A percentile compares a stretch with the other conserved stretches of the same genome.
Evolutionary conservation across 2,113 vertebrate genomes (phyloP).

Genomic region (Gymnocephalus cernua): DNA sequence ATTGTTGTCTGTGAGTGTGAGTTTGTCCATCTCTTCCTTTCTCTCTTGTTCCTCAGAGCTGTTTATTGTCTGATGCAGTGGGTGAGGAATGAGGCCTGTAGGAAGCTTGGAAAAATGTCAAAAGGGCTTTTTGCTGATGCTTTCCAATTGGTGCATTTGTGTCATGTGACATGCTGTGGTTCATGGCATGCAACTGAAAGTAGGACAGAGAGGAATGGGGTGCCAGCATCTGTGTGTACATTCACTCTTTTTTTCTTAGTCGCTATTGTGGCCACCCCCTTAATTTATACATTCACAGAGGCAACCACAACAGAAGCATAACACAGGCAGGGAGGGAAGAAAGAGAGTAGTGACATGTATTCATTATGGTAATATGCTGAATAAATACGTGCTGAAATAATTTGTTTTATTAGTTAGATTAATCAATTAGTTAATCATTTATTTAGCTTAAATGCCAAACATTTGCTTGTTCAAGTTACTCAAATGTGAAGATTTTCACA

Average conservation of each 20-base stretch:
- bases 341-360: neutral
- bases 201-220: constrained; percentile 71
- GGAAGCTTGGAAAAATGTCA: constrained; percentile 60
- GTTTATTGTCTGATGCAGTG: constrained; percentile 72
- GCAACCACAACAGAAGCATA: constrained; percentile 53
- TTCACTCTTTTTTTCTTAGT: constrained; percentile 13
- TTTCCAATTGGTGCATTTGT: constrained; percentile 52
- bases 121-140: constrained; percentile 27
- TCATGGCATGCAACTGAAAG: constrained; percentile 54
- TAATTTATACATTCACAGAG: constrained; percentile 54
- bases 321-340: constrained; percentile 15
- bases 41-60: constrained; percentile 45
- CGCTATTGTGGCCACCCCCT: constrained; percentile 46
- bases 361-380: constrained; percentile 41
- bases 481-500: neutral
- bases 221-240: constrained; percentile 34
- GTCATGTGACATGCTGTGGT: constrained; percentile 62
- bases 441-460: neutral
- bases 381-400: constrained; percentile 13
- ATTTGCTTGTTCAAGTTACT: neutral
- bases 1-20: constrained; percentile 54
- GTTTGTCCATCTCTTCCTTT: constrained; percentile 22
- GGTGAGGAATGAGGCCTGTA: constrained; percentile 65
- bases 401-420: neutral
- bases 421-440: constrained; percentile 1